Base-by-base conservation (phyloP, 2,888 invertebrate genomes). In the Mesoligia furuncula region DNA sequence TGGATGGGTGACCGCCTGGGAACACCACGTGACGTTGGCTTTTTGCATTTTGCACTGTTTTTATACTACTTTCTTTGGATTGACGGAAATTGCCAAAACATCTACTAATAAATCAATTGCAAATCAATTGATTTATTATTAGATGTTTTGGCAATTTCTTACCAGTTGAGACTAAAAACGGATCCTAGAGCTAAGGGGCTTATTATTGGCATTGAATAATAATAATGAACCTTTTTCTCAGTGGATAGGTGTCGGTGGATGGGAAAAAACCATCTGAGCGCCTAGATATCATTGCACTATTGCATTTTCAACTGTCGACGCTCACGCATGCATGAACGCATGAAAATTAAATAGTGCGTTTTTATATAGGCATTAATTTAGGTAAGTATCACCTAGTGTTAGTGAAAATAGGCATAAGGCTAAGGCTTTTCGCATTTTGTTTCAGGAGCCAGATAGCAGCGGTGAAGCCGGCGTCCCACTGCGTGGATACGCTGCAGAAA, bases 391-490 rank as follows among this genome's bases (percentile, higher is more conserved):
- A 2, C 2, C 8, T 31, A 15, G 31, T 61, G 1, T 61, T 31
- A 20, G 31, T 17, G 20, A 20, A 31, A 62, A 36, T 36, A 4
- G 4, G 9, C 31, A 31, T 1, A 9, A 36, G 17, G 20, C 4
- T 20, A 20, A 61, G 92, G 92, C 92, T 93, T 93, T 93, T 93
- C 93, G 89, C 36, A 24, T 68, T 62, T 66, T 68, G 5, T 77
- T 80, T 31, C 62, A 95, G 95, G 83, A 91, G 84, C 42, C 91
- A 92, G 15, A 89, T 89, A 24, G 87, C 92, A 27, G 95, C 95
- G 2, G 93, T 97, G 59, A 97, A 97, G 87, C 97, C 97, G 13
- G 96, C 96, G 0, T 97, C 96, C 0, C 96, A 96, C 85, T 94
- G 95, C 86, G 93, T 95, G 66, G 96, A 95, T 80, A 94, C 94